These are phyloP conservation scores for Aplochiton taeniatus DNA, from an alignment of 2,797 vertebrate genomes.

Conservation along the genomic window DNA sequence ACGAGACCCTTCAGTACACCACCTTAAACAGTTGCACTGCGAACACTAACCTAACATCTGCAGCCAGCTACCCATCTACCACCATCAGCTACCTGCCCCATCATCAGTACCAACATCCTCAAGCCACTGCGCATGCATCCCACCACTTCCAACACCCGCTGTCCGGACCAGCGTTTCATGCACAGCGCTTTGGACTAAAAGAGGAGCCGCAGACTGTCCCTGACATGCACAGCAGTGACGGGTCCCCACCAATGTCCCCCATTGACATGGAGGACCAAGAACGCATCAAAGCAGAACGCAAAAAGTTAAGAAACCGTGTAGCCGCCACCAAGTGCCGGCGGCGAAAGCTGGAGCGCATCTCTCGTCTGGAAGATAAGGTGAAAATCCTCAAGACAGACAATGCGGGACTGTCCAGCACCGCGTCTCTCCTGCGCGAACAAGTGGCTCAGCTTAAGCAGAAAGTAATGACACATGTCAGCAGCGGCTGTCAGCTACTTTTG, in stretches of 20 bases:
- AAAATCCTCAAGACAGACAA: slow-evolving; percentile 89
- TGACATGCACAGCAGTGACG: slow-evolving; percentile 82
- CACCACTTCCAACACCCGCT: slow-evolving; percentile 76
- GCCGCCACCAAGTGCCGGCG: slow-evolving; percentile 92
- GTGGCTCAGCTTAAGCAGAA: slow-evolving; percentile 92
- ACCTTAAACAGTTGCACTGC: slow-evolving; percentile 83
- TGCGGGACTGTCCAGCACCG: slow-evolving; percentile 86
- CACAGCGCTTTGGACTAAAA: slow-evolving; percentile 78
- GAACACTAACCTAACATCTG: slow-evolving; percentile 74
- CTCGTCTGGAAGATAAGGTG: slow-evolving; percentile 92
- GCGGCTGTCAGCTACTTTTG: slow-evolving; percentile 90
- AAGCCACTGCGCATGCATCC: slow-evolving; percentile 64
- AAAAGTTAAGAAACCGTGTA: slow-evolving; percentile 87
- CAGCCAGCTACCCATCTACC: slow-evolving; percentile 80
- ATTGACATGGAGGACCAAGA: slow-evolving; percentile 92
- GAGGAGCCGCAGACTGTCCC: slow-evolving; percentile 93
- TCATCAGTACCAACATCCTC: slow-evolving; percentile 74
- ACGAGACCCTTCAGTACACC: slow-evolving; percentile 87
- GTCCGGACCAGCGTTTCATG: slow-evolving; percentile 59
- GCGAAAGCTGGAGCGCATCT: slow-evolving; percentile 93
- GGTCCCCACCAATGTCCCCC: slow-evolving; percentile 87
- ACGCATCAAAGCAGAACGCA: slow-evolving; percentile 89
- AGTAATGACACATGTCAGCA: slow-evolving; percentile 90
- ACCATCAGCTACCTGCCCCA: slow-evolving; percentile 93
- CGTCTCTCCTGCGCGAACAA: slow-evolving; percentile 86